Evolutionary conservation across 2,113 vertebrate species (phyloP).

Genomic region (Xyliphius kryptos): DNA sequence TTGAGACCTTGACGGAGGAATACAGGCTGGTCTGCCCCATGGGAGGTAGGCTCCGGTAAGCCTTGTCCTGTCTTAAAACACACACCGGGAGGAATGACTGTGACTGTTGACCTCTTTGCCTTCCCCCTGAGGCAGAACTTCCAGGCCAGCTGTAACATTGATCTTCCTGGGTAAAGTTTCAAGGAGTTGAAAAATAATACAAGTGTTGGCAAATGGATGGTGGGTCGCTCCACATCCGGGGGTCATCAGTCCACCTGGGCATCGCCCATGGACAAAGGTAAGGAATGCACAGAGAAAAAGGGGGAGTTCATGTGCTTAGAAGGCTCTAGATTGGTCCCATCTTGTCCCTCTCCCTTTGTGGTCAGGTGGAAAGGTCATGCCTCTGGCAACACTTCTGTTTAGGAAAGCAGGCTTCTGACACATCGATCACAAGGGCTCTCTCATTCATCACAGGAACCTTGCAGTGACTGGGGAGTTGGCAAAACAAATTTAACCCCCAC

Average conservation of each 20-base stretch:
- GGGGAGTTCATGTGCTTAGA: too few relatives aligned
- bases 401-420: slow-evolving; percentile 3
- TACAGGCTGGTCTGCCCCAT: slow-evolving; percentile 33
- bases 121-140: slow-evolving; percentile 37
- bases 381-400: slow-evolving; percentile 23
- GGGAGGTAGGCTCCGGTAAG: slow-evolving; percentile 46
- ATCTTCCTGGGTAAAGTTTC: slow-evolving; percentile 61
- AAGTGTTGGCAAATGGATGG: too few relatives aligned
- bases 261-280: too few relatives aligned
- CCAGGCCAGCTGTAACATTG: slow-evolving; percentile 63
- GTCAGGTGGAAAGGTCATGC: slow-evolving; percentile 53
- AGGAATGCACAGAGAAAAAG: too few relatives aligned
- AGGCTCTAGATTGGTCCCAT: too few relatives aligned
- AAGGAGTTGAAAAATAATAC: too few relatives aligned
- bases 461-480: not conserved
- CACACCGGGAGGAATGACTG: slow-evolving; percentile 50
- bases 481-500: not conserved
- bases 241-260: too few relatives aligned
- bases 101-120: slow-evolving; percentile 54
- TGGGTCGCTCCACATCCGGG: too few relatives aligned
- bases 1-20: slow-evolving; percentile 7
- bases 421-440: slow-evolving; percentile 19
- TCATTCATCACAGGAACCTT: slow-evolving; percentile 10
- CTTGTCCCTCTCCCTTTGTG: slow-evolving; percentile 34
- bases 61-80: slow-evolving; percentile 50